Evolutionary conservation across 1,140 invertebrate species (phyloP).

Genomic region (Goniozus legneri): DNA sequence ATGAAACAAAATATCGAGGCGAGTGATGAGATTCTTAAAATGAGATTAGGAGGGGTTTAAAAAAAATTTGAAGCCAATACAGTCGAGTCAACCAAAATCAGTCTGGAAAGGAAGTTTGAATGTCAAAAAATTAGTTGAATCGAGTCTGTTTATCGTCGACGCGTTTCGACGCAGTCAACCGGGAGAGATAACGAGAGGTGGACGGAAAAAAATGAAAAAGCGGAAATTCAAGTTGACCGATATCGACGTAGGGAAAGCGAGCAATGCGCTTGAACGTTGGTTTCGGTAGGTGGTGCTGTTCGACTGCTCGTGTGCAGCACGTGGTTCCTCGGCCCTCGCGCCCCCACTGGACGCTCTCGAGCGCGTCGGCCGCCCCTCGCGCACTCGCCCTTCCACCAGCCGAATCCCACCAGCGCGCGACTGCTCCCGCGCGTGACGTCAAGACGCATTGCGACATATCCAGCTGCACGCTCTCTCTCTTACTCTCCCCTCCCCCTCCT

Average conservation of each 20-base stretch:
- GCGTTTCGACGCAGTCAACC: too few species aligned
- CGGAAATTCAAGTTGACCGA: not conserved
- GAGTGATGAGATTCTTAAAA: too few species aligned
- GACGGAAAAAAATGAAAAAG: too few species aligned
- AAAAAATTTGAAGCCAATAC: too few species aligned
- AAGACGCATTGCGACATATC: slow-evolving; percentile 52
- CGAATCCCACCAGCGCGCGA: slow-evolving; percentile 33
- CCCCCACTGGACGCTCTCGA: not conserved
- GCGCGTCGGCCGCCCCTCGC: not conserved
- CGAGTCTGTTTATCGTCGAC: too few species aligned
- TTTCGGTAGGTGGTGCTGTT: not conserved
- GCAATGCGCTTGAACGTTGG: not conserved
- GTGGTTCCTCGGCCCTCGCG: too few species aligned
- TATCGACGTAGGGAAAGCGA: not conserved
- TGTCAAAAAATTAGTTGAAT: too few species aligned
- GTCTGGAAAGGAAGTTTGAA: too few species aligned
- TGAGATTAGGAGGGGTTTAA: too few species aligned
- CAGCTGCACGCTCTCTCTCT: slow-evolving; percentile 25
- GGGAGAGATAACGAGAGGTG: too few species aligned
- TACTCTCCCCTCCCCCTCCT: not conserved
- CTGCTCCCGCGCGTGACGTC: slow-evolving; percentile 46
- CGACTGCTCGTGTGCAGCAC: not conserved
- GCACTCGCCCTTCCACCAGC: slow-evolving; percentile 14
- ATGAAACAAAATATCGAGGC: too few species aligned
- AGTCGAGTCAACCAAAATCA: too few species aligned